A percentile compares a stretch with the other conserved stretches of the same genome.
These are phyloP conservation scores for Cyphomyrus discorhynchus DNA, from an alignment of 2,113 vertebrate genomes.

Conservation along the genomic window DNA sequence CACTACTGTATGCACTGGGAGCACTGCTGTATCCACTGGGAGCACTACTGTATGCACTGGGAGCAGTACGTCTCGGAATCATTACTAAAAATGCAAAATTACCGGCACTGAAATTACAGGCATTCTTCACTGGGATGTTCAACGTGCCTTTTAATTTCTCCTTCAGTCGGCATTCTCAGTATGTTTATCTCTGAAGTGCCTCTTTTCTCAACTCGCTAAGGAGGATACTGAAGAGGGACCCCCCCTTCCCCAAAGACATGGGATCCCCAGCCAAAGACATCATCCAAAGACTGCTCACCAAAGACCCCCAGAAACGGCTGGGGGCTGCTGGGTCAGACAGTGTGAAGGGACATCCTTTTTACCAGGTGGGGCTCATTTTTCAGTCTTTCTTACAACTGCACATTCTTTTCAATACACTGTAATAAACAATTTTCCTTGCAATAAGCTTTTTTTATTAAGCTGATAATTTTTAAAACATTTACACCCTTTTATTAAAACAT, in stretches of 20 bases:
- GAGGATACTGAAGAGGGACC: constrained; percentile 93
- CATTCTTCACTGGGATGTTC: neutral
- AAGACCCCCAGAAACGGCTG: constrained; percentile 88
- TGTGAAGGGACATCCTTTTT: constrained; percentile 87
- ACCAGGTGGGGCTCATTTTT: constrained; percentile 65
- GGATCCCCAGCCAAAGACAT: constrained; percentile 81
- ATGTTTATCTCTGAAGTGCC: neutral
- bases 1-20: too few species aligned
- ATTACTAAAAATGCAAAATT: neutral
- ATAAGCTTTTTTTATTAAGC: neutral
- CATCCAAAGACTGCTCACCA: constrained; percentile 81
- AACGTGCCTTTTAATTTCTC: neutral
- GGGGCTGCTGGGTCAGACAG: constrained; percentile 84
- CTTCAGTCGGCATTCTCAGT: neutral
- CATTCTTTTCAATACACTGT: neutral
- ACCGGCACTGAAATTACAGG: neutral
- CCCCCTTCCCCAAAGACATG: constrained; percentile 90
- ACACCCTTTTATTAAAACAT: too few species aligned
- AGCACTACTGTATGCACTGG: too few species aligned
- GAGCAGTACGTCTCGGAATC: too few species aligned
- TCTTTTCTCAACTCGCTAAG: constrained; percentile 48
- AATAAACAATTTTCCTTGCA: neutral
- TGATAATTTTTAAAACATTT: neutral
- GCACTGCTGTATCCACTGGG: too few species aligned
- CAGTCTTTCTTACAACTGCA: neutral